phyloP scores from a whole-genome alignment of 2,888 invertebrate genomes.

The Allygus modestus region DNA sequence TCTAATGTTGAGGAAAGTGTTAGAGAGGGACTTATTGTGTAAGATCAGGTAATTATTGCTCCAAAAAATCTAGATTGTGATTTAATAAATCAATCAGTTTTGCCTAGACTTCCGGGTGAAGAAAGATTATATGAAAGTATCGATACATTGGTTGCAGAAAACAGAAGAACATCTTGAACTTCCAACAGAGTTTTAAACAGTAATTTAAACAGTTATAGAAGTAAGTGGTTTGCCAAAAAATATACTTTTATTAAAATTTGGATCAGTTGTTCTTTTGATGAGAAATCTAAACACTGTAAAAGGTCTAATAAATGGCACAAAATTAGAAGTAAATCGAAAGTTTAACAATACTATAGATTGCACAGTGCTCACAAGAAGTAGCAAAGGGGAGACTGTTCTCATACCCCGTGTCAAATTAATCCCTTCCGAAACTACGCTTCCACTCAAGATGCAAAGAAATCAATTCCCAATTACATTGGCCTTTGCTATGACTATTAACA shows the following conservation, averaged over 20 bases:
- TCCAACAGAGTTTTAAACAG: not conserved
- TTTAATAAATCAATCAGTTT: too few relatives aligned
- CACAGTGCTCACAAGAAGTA: not conserved
- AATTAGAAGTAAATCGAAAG: not conserved
- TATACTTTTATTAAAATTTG: not conserved
- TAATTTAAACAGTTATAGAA: not conserved
- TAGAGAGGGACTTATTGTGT: too few relatives aligned
- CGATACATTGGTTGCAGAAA: too few relatives aligned
- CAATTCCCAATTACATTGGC: conserved; percentile 4
- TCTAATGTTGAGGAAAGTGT: too few relatives aligned
- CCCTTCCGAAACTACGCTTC: not conserved
- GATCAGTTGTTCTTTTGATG: not conserved
- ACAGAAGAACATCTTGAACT: not conserved
- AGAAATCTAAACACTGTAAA: not conserved
- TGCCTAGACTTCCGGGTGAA: too few relatives aligned
- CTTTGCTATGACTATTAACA: not conserved
- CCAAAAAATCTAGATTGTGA: too few relatives aligned
- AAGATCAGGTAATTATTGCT: too few relatives aligned
- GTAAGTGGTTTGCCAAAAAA: not conserved
- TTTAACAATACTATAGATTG: not conserved
- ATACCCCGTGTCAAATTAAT: not conserved
- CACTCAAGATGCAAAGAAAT: not conserved
- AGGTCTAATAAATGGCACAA: not conserved
- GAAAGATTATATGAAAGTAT: too few relatives aligned
- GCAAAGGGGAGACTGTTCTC: not conserved